Evolutionary conservation across 2,113 vertebrate species (phyloP).

Genomic region (Lutjanus erythropterus): DNA sequence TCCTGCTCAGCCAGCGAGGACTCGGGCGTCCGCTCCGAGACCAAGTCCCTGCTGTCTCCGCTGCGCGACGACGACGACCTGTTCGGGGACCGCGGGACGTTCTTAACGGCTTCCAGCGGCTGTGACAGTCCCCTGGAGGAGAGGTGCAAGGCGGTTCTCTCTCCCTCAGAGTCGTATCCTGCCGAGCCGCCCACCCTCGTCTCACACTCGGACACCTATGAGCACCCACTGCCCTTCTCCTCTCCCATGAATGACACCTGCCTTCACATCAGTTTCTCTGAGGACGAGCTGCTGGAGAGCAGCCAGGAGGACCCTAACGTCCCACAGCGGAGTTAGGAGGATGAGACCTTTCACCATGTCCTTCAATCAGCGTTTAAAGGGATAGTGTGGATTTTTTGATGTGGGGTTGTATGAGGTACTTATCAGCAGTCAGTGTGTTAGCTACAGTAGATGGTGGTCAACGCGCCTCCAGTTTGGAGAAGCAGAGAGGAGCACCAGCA

Average conservation of each 20-base stretch:
- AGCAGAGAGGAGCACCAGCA: too few species aligned
- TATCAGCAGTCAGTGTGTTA: too few species aligned
- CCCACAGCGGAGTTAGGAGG: conserved; percentile 71
- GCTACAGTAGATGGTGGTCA: too few species aligned
- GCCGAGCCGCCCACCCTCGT: conserved; percentile 23
- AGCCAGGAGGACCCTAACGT: conserved; percentile 69
- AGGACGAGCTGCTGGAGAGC: conserved; percentile 87
- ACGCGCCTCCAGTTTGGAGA: too few species aligned
- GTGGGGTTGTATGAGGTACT: too few species aligned
- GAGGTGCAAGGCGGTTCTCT: neutral
- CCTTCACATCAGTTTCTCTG: conserved; percentile 90
- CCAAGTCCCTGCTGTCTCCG: conserved; percentile 73
- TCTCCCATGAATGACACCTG: conserved; percentile 84
- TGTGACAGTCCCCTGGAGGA: conserved; percentile 78
- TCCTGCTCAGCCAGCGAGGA: conserved; percentile 83
- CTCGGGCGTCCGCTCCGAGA: conserved; percentile 78
- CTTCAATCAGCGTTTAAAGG: conserved; percentile 41
- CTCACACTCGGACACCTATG: conserved; percentile 52
- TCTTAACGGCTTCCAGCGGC: conserved; percentile 78
- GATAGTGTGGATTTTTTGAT: too few species aligned
- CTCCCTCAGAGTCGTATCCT: conserved; percentile 16
- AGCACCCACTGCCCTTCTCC: conserved; percentile 74
- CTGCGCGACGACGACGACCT: conserved; percentile 76
- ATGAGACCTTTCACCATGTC: conserved; percentile 11
- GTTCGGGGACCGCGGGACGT: conserved; percentile 71